Conservation (phyloP, 2,113 vertebrate species). For the Nothoprocta perdicaria region DNA sequence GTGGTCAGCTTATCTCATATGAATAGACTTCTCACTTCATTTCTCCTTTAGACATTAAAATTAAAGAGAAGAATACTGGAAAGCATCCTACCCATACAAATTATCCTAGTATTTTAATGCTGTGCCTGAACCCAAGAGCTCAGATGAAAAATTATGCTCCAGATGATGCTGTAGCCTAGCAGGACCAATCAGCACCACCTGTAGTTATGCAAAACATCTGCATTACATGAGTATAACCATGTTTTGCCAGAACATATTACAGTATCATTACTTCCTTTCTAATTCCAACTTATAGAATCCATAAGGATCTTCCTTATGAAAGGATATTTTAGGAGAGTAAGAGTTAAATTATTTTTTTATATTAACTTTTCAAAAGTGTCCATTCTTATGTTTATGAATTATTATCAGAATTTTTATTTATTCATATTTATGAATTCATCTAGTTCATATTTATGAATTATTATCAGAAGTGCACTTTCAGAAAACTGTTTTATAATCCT, state of each 20-base stretch:
- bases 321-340: not conserved
- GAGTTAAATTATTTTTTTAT: not conserved
- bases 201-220: not conserved
- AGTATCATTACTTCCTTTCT: not conserved
- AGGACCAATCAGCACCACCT: not conserved
- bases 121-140: not conserved
- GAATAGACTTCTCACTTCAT: not conserved
- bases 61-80: not conserved
- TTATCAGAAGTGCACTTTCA: not conserved
- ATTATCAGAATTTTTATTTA: not conserved
- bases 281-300: not conserved
- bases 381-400: constrained; percentile 4
- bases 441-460: no score
- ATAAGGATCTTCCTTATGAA: not conserved
- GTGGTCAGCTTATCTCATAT: not conserved
- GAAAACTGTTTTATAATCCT: not conserved
- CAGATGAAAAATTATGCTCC: not conserved
- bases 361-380: constrained; percentile 10
- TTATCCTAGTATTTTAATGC: not conserved
- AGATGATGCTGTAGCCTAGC: not conserved
- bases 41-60: not conserved
- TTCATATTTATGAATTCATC: no score
- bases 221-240: rapidly evolving
- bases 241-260: not conserved
- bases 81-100: not conserved